Evolutionary conservation across 2,113 vertebrate species (phyloP).

Genomic region (Hypocryptadius cinnamomeus): DNA sequence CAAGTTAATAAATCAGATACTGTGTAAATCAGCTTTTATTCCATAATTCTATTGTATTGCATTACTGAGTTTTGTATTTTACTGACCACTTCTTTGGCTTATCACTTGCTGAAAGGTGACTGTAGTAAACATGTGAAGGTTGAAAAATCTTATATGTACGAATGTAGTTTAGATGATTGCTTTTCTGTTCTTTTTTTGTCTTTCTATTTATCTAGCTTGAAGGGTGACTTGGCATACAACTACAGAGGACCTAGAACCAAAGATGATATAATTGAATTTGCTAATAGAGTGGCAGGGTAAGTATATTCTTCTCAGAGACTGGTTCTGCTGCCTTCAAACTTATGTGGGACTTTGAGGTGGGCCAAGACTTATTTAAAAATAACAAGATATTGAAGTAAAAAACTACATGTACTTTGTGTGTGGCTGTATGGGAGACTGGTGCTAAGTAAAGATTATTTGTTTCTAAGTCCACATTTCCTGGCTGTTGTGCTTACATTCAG

Average conservation of each 20-base stretch:
- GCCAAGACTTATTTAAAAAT: not conserved
- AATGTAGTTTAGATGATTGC: not conserved
- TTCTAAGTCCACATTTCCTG: not conserved
- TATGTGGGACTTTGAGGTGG: not conserved
- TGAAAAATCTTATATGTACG: not conserved
- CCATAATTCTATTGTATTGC: not conserved
- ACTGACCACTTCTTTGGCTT: not conserved
- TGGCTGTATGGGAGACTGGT: not conserved
- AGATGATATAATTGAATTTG: conserved; percentile 96
- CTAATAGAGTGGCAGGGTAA: conserved; percentile 96
- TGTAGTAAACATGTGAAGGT: not conserved
- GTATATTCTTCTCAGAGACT: conserved; percentile 18
- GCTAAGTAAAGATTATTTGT: not conserved
- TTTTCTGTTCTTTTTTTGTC: not conserved
- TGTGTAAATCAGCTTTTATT: not conserved
- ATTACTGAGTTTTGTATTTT: not conserved
- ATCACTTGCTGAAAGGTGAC: not conserved
- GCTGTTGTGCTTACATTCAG: not conserved
- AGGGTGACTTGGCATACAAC: conserved; percentile 92
- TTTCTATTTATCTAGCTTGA: conserved; percentile 72
- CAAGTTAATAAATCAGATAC: not conserved
- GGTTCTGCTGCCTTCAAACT: not conserved
- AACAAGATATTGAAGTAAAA: not conserved
- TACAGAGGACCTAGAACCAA: conserved; percentile 96
- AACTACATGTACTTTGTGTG: accelerated